Evolutionary conservation across 1,140 invertebrate genomes (phyloP), one percentile per base, ranked within the genome.

Genomic region (Ctenoplectra terminalis): DNA sequence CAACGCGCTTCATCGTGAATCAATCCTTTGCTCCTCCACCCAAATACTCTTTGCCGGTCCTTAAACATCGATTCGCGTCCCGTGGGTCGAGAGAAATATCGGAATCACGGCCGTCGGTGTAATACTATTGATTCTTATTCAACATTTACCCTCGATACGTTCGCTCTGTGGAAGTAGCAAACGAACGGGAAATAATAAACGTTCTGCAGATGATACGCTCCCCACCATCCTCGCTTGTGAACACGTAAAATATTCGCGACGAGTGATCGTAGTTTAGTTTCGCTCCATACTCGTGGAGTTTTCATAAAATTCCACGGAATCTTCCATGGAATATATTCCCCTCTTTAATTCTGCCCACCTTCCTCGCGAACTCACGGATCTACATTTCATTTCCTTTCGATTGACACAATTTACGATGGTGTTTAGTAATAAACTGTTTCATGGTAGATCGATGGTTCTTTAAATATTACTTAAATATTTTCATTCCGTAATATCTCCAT

Each of bases 71-170:
- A 77, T 67, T 60, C 72, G 7, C 58, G 43, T 60, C 54, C 23
- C 61, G 13, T 4, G 61, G 43, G 31, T 23, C 7, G 6, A 9
- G 31, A 34, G 37, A 67, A 56, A 77, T 77, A 77, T 77, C 34
- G n/a, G 37, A 76, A 76, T 52, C 46, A 40, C 40, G 50, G 17
- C 15, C 23, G 26, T 2, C n/a, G 2, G 23, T 43, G 34, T 56
- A 67, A 77, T 56, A 56, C 48, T 34, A 56, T 63, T 75, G 58
- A 75, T 75, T 75, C 43, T 75, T 50, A 75, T 75, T 75, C 58
- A 75, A 75, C 58, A 63, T 63, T 75, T 63, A 46, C 58, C 23
- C 20, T 48, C 43, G 46, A 63, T 48, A 34, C 26, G 11, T 9
- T 31, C 17, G 20, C 11, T 20, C 23, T 20, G 64, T 46, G 58